Evolutionary conservation across 2,888 invertebrate species (phyloP).

Genomic region (Meliscaeva auricollis): DNA sequence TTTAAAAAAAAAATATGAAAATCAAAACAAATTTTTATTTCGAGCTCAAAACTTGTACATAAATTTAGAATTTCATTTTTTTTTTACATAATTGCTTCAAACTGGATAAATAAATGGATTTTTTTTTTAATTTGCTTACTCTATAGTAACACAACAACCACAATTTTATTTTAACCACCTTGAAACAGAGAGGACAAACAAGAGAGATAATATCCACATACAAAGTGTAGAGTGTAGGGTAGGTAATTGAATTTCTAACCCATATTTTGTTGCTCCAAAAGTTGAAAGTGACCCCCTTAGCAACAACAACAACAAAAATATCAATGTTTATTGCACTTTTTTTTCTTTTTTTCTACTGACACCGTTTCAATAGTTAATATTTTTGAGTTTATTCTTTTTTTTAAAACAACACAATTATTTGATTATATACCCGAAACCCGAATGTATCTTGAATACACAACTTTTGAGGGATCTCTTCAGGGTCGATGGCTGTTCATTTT

Average conservation of each 20-base stretch:
- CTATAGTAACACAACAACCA: slow-evolving; percentile 58
- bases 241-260: slow-evolving; percentile 64
- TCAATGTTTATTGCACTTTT: slow-evolving; percentile 44
- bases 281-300: slow-evolving; percentile 51
- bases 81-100: slow-evolving; percentile 61
- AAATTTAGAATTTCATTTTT: background rate
- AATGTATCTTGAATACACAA: slow-evolving; percentile 42
- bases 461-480: slow-evolving; percentile 26
- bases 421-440: slow-evolving; percentile 1
- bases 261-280: slow-evolving; percentile 47
- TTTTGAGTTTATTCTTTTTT: slow-evolving; percentile 49
- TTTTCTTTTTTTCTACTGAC: slow-evolving; percentile 1
- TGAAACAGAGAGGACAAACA: slow-evolving; percentile 60
- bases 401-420: background rate
- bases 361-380: slow-evolving; percentile 50
- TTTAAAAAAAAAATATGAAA: background rate
- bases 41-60: background rate
- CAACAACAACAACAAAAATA: slow-evolving; percentile 53
- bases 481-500: slow-evolving; percentile 28
- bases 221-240: slow-evolving; percentile 16
- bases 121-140: slow-evolving; percentile 46
- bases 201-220: slow-evolving; percentile 53
- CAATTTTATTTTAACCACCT: slow-evolving; percentile 56
- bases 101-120: slow-evolving; percentile 19
- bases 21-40: background rate